Conservation (phyloP, 2,888 invertebrate species). For the Melanchra persicariae region DNA sequence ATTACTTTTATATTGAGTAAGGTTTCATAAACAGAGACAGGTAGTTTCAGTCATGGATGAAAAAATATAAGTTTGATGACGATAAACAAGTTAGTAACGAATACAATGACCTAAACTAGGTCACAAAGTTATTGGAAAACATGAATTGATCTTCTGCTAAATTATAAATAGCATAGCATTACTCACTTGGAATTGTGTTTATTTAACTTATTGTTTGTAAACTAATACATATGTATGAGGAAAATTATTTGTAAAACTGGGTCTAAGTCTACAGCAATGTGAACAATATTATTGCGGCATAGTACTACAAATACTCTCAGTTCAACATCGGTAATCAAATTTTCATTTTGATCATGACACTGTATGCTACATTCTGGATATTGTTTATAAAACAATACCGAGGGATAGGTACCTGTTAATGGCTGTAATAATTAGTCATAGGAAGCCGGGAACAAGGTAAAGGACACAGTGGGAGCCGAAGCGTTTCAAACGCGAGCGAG, state of each 20-base stretch:
- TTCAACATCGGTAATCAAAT: constrained; percentile 23
- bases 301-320: constrained; percentile 30
- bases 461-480: constrained; percentile 87
- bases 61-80: background rate
- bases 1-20: background rate
- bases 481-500: constrained; percentile 85
- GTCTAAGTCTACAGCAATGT: background rate
- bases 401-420: constrained; percentile 48
- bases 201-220: constrained; percentile 4
- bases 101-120: constrained; percentile 6
- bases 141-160: constrained; percentile 7
- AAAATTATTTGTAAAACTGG: constrained; percentile 15
- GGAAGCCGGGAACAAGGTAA: constrained; percentile 83
- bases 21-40: background rate
- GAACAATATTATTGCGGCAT: constrained; percentile 25
- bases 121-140: constrained; percentile 25
- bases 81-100: background rate
- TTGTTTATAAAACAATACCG: constrained; percentile 60
- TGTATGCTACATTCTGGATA: constrained; percentile 37
- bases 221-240: constrained; percentile 16
- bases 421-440: constrained; percentile 74
- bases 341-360: constrained; percentile 40
- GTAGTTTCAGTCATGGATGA: background rate
- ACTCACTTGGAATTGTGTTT: constrained; percentile 9
- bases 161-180: constrained; percentile 20